A percentile compares a stretch with the other conserved stretches of the same genome.
phyloP scores from a whole-genome alignment of 2,113 vertebrate genomes.

The Dipodomys spectabilis region DNA sequence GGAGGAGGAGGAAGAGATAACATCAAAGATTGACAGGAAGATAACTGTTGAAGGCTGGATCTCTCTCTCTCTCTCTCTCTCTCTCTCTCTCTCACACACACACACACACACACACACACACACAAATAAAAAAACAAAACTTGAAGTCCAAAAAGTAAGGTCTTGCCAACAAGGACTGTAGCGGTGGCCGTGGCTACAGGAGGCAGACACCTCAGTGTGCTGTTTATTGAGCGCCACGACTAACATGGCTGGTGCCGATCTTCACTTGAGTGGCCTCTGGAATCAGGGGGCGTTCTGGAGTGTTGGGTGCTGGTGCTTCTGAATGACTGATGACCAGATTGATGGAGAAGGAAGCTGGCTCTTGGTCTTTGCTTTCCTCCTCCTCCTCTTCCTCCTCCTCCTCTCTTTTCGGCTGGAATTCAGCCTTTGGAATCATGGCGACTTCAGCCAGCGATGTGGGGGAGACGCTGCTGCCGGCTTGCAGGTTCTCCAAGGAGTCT shows the following conservation, averaged over 20 bases:
- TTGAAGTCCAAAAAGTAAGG: too few relatives aligned
- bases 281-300: not conserved
- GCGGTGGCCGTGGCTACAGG: not conserved
- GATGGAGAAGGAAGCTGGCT: not conserved
- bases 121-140: too few relatives aligned
- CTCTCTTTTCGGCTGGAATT: too few relatives aligned
- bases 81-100: too few relatives aligned
- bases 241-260: not conserved
- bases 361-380: too few relatives aligned
- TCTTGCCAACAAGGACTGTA: too few relatives aligned
- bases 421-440: not conserved
- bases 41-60: too few relatives aligned
- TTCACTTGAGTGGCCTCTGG: constrained; percentile 17
- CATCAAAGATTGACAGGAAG: too few relatives aligned
- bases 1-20: too few relatives aligned
- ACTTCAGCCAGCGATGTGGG: too few relatives aligned
- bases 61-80: too few relatives aligned
- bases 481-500: not conserved
- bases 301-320: not conserved
- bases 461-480: not conserved
- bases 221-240: not conserved
- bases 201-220: not conserved
- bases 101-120: not conserved
- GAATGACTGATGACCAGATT: not conserved
- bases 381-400: not conserved